These are phyloP conservation scores for Dryobota labecula DNA, from an alignment of 2,888 invertebrate genomes.

Conservation along the genomic window DNA sequence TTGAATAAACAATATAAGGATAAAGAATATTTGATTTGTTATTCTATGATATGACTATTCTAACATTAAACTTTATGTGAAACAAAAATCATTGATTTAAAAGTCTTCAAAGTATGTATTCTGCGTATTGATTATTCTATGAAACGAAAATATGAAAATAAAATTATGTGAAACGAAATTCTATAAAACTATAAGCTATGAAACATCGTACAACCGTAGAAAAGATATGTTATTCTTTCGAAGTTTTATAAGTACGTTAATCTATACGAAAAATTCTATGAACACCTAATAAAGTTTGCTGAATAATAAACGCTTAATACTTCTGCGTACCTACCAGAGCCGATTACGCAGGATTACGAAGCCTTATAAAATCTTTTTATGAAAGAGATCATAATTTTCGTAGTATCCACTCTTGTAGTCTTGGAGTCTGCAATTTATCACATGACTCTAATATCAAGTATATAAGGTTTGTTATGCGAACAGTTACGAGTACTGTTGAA, in stretches of 20 bases:
- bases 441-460: slow-evolving; percentile 29
- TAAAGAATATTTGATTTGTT: too few relatives aligned
- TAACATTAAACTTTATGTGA: too few relatives aligned
- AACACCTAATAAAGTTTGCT: slow-evolving; percentile 8
- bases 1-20: too few relatives aligned
- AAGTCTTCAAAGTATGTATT: too few relatives aligned
- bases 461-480: slow-evolving; percentile 4
- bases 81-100: too few relatives aligned
- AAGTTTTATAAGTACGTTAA: not conserved
- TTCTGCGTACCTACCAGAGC: not conserved
- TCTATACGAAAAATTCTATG: not conserved
- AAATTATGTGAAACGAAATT: too few relatives aligned
- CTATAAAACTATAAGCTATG: too few relatives aligned
- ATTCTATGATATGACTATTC: too few relatives aligned
- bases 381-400: slow-evolving; percentile 23
- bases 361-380: slow-evolving; percentile 25
- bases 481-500: not conserved
- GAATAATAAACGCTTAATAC: slow-evolving; percentile 3
- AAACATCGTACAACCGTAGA: too few relatives aligned
- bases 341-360: slow-evolving; percentile 24
- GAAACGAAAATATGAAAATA: too few relatives aligned
- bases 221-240: not conserved
- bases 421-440: slow-evolving; percentile 5
- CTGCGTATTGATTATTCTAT: too few relatives aligned
- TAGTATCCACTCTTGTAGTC: not conserved